Evolutionary conservation across 1,140 invertebrate genomes (phyloP).

Genomic region (Drosophila busckii): DNA sequence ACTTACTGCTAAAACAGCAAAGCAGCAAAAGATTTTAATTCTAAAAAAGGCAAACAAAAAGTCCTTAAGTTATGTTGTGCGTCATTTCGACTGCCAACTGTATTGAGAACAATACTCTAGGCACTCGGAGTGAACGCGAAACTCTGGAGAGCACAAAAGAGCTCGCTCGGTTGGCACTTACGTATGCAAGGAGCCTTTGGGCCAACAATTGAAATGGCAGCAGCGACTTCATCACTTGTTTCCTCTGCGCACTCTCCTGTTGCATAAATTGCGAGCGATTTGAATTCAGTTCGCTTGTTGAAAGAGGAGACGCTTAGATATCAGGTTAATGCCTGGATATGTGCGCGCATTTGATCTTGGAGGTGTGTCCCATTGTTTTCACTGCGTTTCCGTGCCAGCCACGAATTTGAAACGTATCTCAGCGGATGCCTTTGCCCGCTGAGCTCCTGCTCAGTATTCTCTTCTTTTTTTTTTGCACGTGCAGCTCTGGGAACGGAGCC

Average conservation of each 20-base stretch:
- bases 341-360: conserved; percentile 38
- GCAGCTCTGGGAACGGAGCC: conserved; percentile 60
- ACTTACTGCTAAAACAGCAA: conserved; percentile 38
- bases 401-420: conserved; percentile 68
- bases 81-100: conserved; percentile 57
- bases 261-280: conserved; percentile 56
- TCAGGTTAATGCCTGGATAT: conserved; percentile 55
- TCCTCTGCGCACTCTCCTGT: conserved; percentile 62
- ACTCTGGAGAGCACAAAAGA: conserved; percentile 23
- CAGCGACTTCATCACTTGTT: conserved; percentile 79
- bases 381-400: conserved; percentile 57
- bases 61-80: conserved; percentile 78
- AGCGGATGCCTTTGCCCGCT: conserved; percentile 21
- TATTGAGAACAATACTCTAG: conserved; percentile 49
- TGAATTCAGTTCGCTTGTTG: conserved; percentile 44
- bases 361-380: conserved; percentile 69
- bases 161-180: conserved; percentile 51
- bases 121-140: conserved; percentile 20
- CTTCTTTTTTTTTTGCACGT: conserved; percentile 52
- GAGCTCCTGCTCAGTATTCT: conserved; percentile 9
- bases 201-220: conserved; percentile 64
- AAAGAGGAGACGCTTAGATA: conserved; percentile 59
- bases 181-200: conserved; percentile 47
- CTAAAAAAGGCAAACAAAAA: conserved; percentile 78
- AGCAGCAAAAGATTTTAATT: conserved; percentile 41